Evolutionary conservation across 2,113 vertebrate species (phyloP).

Genomic region (Lichenostomus cassidix): DNA sequence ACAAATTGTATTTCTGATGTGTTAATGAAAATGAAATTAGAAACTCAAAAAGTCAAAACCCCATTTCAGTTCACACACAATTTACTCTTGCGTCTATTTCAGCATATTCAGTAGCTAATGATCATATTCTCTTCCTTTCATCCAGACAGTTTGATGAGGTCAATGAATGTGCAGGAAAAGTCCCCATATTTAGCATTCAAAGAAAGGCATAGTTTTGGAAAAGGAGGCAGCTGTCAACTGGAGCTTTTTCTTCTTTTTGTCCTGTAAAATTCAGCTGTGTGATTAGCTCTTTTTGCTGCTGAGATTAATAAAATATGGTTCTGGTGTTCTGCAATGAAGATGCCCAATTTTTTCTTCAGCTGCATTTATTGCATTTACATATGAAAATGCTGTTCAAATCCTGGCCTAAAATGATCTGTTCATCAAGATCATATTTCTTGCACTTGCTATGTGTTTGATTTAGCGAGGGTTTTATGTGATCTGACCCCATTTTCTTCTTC

Average conservation of each 20-base stretch:
- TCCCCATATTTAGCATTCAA: background rate
- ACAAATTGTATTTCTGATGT: constrained; percentile 43
- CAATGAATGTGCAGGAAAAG: background rate
- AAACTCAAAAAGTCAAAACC: background rate
- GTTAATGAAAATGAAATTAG: constrained; percentile 40
- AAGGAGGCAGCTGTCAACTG: background rate
- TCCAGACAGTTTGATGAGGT: background rate
- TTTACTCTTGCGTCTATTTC: background rate
- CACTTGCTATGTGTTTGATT: background rate
- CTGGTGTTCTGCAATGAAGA: background rate
- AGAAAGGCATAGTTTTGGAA: background rate
- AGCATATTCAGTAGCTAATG: background rate
- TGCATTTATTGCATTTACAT: background rate
- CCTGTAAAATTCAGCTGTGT: background rate
- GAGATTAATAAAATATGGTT: background rate
- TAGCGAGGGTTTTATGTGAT: background rate
- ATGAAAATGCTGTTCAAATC: background rate
- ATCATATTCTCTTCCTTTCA: background rate
- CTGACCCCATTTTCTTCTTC: background rate
- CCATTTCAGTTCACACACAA: background rate
- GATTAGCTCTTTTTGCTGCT: background rate
- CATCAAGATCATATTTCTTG: background rate
- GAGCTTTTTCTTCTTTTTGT: background rate
- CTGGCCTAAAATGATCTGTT: background rate
- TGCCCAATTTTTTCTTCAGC: background rate